A percentile compares a stretch with the other conserved stretches of the same genome.
phyloP scores from a whole-genome alignment of 2,888 invertebrate species.

The Torymus texanus region DNA sequence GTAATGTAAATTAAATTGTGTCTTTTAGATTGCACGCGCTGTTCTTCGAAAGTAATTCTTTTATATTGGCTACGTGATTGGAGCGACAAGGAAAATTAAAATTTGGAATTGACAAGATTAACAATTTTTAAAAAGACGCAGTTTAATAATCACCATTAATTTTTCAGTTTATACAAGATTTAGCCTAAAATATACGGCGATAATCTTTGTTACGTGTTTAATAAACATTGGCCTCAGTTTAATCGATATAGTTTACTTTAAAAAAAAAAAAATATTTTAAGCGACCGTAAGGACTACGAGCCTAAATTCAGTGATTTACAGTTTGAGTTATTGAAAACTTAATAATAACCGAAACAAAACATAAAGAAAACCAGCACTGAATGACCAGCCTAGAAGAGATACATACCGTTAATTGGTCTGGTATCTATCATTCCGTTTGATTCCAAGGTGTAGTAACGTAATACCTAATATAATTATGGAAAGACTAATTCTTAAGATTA shows the following conservation, averaged over 20 bases:
- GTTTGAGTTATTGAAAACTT: no score
- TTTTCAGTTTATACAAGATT: background rate
- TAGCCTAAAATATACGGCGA: conserved; percentile 10
- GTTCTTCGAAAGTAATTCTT: conserved; percentile 6
- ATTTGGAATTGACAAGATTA: background rate
- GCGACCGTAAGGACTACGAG: background rate
- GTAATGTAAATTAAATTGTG: conserved; percentile 33
- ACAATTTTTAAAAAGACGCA: conserved; percentile 14
- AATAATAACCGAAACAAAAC: no score
- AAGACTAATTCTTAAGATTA: conserved; percentile 64
- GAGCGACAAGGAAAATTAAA: background rate
- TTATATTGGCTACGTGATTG: background rate
- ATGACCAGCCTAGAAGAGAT: conserved; percentile 56
- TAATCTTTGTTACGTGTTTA: conserved; percentile 7
- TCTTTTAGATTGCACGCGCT: conserved; percentile 25
- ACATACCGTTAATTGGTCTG: conserved; percentile 60
- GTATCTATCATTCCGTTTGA: conserved; percentile 67
- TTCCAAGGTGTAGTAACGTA: conserved; percentile 65
- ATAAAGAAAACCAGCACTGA: conserved; percentile 57
- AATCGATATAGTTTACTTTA: background rate
- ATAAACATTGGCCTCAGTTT: conserved; percentile 3
- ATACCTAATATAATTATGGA: conserved; percentile 63
- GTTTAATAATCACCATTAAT: conserved; percentile 17
- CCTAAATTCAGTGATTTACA: background rate
- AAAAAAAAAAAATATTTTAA: conserved; percentile 22